phyloP scores from a whole-genome alignment of 2,888 invertebrate species.

The Cerastis leucographa region DNA sequence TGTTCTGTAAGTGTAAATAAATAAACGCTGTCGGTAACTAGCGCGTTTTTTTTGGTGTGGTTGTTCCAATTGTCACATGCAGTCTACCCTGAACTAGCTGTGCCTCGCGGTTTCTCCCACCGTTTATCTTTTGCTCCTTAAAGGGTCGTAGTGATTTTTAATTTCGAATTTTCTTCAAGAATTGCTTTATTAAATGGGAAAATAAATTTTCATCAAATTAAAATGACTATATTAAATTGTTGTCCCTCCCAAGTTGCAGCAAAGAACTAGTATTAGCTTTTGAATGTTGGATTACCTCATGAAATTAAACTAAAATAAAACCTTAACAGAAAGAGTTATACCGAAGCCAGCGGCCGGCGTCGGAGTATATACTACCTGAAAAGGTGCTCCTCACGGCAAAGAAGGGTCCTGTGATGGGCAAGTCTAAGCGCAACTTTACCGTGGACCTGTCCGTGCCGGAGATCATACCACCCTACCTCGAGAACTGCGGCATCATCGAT shows the following conservation, averaged over 20 bases:
- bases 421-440: constrained; percentile 65
- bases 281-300: neutral
- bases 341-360: constrained; percentile 74
- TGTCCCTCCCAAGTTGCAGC: neutral
- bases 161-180: too few species aligned
- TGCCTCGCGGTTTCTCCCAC: neutral
- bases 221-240: neutral
- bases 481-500: constrained; percentile 79
- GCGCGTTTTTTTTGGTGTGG: neutral
- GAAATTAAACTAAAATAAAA: neutral
- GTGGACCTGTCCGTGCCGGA: constrained; percentile 75
- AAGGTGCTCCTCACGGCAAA: constrained; percentile 66
- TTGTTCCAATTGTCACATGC: neutral
- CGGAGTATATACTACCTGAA: constrained; percentile 75
- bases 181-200: too few species aligned
- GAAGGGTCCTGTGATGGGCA: constrained; percentile 73
- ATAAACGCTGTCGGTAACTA: neutral
- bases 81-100: neutral
- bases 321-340: constrained; percentile 75
- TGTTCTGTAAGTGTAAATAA: neutral
- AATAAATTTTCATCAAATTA: too few species aligned
- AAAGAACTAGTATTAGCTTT: neutral
- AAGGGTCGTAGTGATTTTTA: too few species aligned
- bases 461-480: constrained; percentile 76
- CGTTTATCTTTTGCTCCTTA: neutral